Evolutionary conservation across 2,888 invertebrate genomes (phyloP).

Genomic region (Dinocampus coccinellae): DNA sequence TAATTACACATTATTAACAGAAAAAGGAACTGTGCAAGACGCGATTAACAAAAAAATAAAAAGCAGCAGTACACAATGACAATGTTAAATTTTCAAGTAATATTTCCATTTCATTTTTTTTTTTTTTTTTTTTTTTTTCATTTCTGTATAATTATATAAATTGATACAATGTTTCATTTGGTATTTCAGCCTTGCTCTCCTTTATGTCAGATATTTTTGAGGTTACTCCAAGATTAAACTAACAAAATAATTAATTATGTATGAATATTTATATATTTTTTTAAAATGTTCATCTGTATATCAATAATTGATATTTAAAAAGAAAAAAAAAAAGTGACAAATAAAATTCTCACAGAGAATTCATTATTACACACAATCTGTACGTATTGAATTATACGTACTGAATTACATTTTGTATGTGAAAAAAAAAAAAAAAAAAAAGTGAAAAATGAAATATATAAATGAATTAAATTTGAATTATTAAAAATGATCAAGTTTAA

Average conservation of each 20-base stretch:
- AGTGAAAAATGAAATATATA: conserved; percentile 21
- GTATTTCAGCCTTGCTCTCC: conserved; percentile 55
- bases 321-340: neutral
- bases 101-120: neutral
- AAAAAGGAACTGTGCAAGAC: neutral
- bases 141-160: conserved; percentile 20
- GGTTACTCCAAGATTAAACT: conserved; percentile 34
- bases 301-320: neutral
- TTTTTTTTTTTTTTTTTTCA: neutral
- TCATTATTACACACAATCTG: neutral
- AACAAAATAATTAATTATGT: conserved; percentile 3
- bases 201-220: conserved; percentile 42
- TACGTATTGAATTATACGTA: neutral
- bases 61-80: neutral
- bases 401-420: neutral
- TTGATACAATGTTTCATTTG: conserved; percentile 45
- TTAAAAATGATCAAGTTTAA: conserved; percentile 92
- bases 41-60: neutral
- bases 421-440: neutral
- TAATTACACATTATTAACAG: neutral
- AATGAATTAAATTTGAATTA: conserved; percentile 8
- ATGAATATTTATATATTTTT: conserved; percentile 4
- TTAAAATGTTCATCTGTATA: neutral
- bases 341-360: conserved; percentile 35
- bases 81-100: no score